phyloP scores from a whole-genome alignment of 2,113 vertebrate genomes.

The Crotophaga sulcirostris region DNA sequence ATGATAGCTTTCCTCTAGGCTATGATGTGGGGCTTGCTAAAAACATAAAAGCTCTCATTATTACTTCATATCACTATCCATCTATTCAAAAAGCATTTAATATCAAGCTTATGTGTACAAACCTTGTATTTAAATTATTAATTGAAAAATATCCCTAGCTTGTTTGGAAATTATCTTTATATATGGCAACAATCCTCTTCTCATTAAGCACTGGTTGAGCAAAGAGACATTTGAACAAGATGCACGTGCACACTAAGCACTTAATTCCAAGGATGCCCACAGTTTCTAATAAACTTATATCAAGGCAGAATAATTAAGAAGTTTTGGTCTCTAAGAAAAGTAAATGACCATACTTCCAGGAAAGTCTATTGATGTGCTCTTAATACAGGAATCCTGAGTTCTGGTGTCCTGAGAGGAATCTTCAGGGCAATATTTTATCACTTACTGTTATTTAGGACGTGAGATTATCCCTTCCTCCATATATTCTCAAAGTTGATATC shows the following conservation, averaged over 20 bases:
- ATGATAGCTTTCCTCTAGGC: no score
- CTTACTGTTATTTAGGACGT: background rate
- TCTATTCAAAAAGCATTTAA: no score
- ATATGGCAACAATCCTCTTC: no score
- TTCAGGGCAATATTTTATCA: background rate
- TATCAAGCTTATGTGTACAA: no score
- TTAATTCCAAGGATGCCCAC: background rate
- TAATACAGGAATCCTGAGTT: background rate
- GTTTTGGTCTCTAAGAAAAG: background rate
- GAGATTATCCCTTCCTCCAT: background rate
- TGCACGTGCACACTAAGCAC: background rate
- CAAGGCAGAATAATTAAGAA: background rate
- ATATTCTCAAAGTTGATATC: background rate
- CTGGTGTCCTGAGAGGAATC: background rate
- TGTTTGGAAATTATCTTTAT: no score
- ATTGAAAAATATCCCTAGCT: no score
- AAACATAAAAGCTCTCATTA: no score
- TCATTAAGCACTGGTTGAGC: no score
- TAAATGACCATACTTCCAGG: background rate
- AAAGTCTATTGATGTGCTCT: background rate
- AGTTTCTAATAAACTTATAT: background rate
- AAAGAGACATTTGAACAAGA: background rate
- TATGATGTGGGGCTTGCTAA: no score
- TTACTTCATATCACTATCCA: no score
- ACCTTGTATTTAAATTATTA: no score